These are phyloP conservation scores for Drymodes brunneopygia DNA, from an alignment of 2,113 vertebrate genomes.

Conservation along the genomic window DNA sequence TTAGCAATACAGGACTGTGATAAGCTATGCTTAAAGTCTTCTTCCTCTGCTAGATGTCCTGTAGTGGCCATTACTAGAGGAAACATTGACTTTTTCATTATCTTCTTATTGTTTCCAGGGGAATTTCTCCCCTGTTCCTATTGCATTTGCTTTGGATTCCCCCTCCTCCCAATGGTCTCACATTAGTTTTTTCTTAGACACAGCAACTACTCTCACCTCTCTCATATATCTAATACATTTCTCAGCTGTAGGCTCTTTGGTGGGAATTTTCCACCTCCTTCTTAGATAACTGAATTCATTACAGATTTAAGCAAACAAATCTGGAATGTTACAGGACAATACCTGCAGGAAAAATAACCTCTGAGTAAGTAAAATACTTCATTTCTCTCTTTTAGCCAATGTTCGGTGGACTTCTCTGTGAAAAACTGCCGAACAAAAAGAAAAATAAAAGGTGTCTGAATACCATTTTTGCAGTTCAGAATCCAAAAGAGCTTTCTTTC, in stretches of 20 bases:
- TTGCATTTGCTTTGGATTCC: neutral
- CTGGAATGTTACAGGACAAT: neutral
- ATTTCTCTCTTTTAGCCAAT: neutral
- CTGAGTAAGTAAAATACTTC: neutral
- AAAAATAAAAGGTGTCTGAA: neutral
- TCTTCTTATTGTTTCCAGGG: conserved; percentile 25
- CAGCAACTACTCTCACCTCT: neutral
- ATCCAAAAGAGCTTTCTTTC: neutral
- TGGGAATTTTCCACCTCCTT: neutral
- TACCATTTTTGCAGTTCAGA: neutral
- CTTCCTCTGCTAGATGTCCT: conserved; percentile 11
- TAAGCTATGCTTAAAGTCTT: neutral
- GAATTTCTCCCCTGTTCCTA: neutral
- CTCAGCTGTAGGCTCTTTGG: neutral
- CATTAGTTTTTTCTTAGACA: conserved; percentile 23
- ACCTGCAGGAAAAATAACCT: neutral
- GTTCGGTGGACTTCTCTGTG: neutral
- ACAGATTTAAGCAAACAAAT: neutral
- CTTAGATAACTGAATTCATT: neutral
- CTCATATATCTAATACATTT: neutral
- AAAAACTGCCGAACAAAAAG: neutral
- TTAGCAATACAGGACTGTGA: conserved; percentile 31
- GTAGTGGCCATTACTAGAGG: neutral
- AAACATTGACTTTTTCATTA: conserved; percentile 32
- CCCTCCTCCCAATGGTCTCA: neutral